phyloP scores from a whole-genome alignment of 2,888 invertebrate genomes.

The Eurytoma adleriae region DNA sequence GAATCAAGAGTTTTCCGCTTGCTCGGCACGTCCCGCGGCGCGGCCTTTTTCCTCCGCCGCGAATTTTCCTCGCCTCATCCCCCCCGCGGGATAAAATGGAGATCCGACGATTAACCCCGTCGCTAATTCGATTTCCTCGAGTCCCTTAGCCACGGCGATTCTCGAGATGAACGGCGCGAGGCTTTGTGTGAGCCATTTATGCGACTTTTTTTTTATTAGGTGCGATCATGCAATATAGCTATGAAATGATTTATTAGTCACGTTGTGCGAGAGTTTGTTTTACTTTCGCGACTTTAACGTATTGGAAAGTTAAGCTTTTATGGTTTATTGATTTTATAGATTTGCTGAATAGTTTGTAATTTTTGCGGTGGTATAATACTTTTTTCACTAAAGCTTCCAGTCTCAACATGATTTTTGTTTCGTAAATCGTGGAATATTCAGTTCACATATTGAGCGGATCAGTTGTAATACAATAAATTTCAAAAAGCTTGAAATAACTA shows the following conservation, averaged over 20 bases:
- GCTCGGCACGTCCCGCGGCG: conserved; percentile 57
- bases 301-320: background rate
- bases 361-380: background rate
- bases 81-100: conserved; percentile 23
- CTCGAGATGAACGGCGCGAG: conserved; percentile 16
- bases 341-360: background rate
- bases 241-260: too few relatives aligned
- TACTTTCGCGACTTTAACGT: background rate
- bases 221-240: too few relatives aligned
- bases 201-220: too few relatives aligned
- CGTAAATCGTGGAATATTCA: background rate
- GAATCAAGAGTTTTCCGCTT: conserved; percentile 58
- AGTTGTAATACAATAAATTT: background rate
- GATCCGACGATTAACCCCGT: conserved; percentile 39
- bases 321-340: too few relatives aligned
- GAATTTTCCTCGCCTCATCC: conserved; percentile 23
- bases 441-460: background rate
- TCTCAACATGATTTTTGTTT: conserved; percentile 3
- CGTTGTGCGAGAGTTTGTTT: too few relatives aligned
- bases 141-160: background rate
- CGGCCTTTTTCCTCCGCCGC: background rate
- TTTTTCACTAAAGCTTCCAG: background rate
- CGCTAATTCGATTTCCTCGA: conserved; percentile 33
- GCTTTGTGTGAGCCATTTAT: background rate
- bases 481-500: background rate